Percentiles rank a stretch among this genome's conserved stretches.
Conservation (phyloP, 2,113 vertebrate genomes). For the Steatornis caripensis region DNA sequence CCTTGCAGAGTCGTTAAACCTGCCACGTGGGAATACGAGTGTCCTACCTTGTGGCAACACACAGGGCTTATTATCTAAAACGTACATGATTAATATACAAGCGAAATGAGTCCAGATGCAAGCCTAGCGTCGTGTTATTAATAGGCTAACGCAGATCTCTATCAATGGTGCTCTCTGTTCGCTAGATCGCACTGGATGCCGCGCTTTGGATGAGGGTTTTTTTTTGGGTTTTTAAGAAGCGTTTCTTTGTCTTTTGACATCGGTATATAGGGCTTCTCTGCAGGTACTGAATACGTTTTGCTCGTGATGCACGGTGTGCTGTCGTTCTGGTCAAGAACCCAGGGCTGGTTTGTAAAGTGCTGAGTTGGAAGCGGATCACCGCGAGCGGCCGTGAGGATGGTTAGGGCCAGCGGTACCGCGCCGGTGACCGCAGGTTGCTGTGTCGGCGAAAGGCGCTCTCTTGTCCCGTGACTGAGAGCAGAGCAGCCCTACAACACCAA, state of each 20-base stretch:
- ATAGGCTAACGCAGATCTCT: conserved; percentile 18
- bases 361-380: background rate
- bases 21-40: conserved; percentile 9
- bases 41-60: conserved; percentile 36
- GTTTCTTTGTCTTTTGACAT: background rate
- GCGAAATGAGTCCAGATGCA: conserved; percentile 13
- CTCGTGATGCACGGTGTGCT: background rate
- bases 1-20: conserved; percentile 55
- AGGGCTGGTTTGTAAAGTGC: background rate
- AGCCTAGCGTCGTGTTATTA: conserved; percentile 17
- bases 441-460: background rate
- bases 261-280: background rate
- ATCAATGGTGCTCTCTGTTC: background rate
- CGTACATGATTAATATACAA: conserved; percentile 9
- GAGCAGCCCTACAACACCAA: background rate
- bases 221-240: too few relatives aligned
- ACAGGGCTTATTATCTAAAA: conserved; percentile 33
- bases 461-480: background rate
- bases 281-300: background rate
- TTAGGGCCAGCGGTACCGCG: background rate
- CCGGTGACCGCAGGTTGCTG: background rate
- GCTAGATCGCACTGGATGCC: background rate
- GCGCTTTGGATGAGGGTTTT: background rate
- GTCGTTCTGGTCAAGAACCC: background rate
- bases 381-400: background rate